Evolutionary conservation across 2,888 invertebrate genomes (phyloP), one percentile per base, ranked within the genome.

Genomic region (Rugalucina vietnamica): DNA sequence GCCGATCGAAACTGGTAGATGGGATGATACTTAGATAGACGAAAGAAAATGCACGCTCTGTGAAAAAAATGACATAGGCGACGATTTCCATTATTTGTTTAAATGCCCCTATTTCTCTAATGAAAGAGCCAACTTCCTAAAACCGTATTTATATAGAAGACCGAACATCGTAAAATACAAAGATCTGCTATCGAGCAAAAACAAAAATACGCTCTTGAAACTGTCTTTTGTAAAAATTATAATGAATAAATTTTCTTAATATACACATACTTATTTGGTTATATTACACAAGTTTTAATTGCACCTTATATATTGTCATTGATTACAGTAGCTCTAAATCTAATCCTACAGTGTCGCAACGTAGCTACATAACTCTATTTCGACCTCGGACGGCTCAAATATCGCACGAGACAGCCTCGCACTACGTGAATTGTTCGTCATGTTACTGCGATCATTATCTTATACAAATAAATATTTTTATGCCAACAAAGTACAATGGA

Each of bases 111-210:
- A 74, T 37, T 80, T 80, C 43, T 27, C 27, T 2, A 37, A 36
- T 18, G 54, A 71, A 50, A 34, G 79, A 72, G 29, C 71, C 27
- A 24, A 32, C 5, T 79, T 69, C 24, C 5, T 69, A 4, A 69
- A 69, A 69, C 27, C 32, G n/a, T 69, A 69, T n/a, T 60, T 12
- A 12, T 60, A 60, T n/a, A n/a, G n/a, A 12, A 60, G n/a, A 60
- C 60, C 60, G n/a, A 60, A 60, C n/a, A 60, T 60, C 27, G n/a
- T n/a, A n/a, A 60, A 60, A 21, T 60, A 12, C 60, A 60, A 60
- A 69, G 5, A 10, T 4, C 69, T 69, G 4, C 29, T 69, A 93
- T 91, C 93, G 92, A 96, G 96, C 96, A 96, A 90, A 93, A 93
- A 93, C 91, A 92, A 88, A 90, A 86, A 91, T 90, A 86, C 89